phyloP scores from a whole-genome alignment of 2,797 vertebrate species.

The Sebastes nivosus region DNA sequence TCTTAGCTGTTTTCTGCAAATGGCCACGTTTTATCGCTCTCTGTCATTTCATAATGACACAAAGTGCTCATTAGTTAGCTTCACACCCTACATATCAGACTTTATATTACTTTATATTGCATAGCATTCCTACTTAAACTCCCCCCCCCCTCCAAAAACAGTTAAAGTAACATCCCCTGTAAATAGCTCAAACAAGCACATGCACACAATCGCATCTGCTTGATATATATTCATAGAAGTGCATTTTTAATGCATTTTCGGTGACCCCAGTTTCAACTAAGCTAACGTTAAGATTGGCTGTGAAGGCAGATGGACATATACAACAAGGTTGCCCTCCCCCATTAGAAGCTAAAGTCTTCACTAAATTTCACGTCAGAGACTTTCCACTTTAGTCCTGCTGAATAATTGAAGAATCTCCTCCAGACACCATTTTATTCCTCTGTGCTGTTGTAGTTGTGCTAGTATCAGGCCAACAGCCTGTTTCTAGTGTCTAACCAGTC shows the following conservation, averaged over 20 bases:
- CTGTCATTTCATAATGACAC: conserved; percentile 27
- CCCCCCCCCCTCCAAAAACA: neutral
- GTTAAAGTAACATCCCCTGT: neutral
- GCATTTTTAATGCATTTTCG: conserved; percentile 8
- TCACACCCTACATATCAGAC: neutral
- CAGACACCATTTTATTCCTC: conserved; percentile 36
- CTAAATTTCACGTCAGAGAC: neutral
- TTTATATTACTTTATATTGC: neutral
- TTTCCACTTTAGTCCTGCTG: conserved; percentile 30
- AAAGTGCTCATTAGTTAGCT: conserved; percentile 24
- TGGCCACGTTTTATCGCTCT: conserved; percentile 46
- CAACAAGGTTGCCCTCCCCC: neutral
- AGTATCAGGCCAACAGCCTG: conserved; percentile 19
- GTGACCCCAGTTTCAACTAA: neutral
- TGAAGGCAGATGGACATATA: neutral
- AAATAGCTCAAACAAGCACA: neutral
- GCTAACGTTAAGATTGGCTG: neutral
- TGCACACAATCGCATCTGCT: neutral
- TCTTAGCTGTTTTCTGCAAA: conserved; percentile 51
- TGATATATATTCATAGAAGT: neutral
- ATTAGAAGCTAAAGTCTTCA: neutral
- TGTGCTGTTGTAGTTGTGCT: conserved; percentile 15
- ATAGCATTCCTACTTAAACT: neutral
- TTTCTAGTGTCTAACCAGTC: conserved; percentile 15
- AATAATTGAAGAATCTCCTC: conserved; percentile 53